Conservation (phyloP, 2,113 vertebrate genomes). For the Gymnarchus niloticus region DNA sequence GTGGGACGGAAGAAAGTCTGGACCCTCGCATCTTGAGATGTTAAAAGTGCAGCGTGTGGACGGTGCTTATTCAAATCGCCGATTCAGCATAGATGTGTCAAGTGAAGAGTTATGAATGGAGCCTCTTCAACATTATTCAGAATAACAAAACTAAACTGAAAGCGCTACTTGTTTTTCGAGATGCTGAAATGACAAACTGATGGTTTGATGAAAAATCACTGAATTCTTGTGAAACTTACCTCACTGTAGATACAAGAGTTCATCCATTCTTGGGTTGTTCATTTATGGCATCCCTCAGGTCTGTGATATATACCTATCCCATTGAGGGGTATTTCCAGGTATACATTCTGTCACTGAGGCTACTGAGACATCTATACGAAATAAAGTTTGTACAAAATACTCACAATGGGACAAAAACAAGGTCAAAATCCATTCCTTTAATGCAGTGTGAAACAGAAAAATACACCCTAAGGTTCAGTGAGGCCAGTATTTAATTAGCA, state of each 20-base stretch:
- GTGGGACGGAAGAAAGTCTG: background rate
- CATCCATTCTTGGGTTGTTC: background rate
- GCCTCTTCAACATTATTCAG: background rate
- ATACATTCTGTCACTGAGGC: background rate
- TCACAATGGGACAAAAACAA: background rate
- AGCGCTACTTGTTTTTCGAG: background rate
- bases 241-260: background rate
- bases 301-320: background rate
- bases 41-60: background rate
- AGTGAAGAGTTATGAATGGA: background rate
- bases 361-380: background rate
- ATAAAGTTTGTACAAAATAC: background rate
- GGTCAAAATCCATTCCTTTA: background rate
- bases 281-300: background rate
- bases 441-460: background rate
- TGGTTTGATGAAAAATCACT: background rate
- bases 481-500: background rate
- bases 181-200: background rate
- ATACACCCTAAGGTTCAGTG: background rate
- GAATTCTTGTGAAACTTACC: background rate
- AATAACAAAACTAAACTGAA: background rate
- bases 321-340: background rate
- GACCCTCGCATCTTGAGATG: background rate
- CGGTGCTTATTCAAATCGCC: background rate
- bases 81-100: background rate